Conservation (phyloP, 2,888 invertebrate genomes). For the Andricus quercusramuli region DNA sequence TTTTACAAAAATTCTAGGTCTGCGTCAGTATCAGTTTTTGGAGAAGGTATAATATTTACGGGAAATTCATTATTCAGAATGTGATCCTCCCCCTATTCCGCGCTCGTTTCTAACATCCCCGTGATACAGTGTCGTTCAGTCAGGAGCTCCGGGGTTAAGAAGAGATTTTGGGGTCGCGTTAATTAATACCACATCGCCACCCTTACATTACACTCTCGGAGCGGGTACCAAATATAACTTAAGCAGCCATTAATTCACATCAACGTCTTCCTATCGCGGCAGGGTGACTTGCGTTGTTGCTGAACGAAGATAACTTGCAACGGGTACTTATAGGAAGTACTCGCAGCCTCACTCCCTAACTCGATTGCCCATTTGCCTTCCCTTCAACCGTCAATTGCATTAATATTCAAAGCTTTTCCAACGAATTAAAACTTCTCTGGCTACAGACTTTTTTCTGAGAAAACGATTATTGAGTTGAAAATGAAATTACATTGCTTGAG, state of each 20-base stretch:
- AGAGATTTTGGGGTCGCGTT: constrained; percentile 60
- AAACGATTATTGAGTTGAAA: not conserved
- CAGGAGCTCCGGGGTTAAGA: constrained; percentile 56
- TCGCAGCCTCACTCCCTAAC: not conserved
- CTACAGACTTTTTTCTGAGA: not conserved
- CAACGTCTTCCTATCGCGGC: constrained; percentile 76
- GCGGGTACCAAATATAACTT: constrained; percentile 69
- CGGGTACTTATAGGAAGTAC: constrained; percentile 19
- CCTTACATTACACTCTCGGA: constrained; percentile 56
- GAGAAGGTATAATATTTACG: constrained; percentile 67
- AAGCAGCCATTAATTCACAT: constrained; percentile 78
- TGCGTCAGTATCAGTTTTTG: not conserved
- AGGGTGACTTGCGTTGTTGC: constrained; percentile 76
- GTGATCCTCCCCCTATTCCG: constrained; percentile 47
- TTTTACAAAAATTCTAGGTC: not conserved
- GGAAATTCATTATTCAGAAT: constrained; percentile 62
- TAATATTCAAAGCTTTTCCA: constrained; percentile 10
- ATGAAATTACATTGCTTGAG: not conserved
- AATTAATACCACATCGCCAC: constrained; percentile 71
- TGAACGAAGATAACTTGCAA: constrained; percentile 59
- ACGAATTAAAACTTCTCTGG: not conserved
- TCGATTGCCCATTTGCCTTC: constrained; percentile 26
- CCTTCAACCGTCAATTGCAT: constrained; percentile 23
- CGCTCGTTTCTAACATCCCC: constrained; percentile 56
- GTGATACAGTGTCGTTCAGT: constrained; percentile 64